Base-by-base conservation (phyloP, 2,797 vertebrate genomes). In the Enteromius unitaeniatus region DNA sequence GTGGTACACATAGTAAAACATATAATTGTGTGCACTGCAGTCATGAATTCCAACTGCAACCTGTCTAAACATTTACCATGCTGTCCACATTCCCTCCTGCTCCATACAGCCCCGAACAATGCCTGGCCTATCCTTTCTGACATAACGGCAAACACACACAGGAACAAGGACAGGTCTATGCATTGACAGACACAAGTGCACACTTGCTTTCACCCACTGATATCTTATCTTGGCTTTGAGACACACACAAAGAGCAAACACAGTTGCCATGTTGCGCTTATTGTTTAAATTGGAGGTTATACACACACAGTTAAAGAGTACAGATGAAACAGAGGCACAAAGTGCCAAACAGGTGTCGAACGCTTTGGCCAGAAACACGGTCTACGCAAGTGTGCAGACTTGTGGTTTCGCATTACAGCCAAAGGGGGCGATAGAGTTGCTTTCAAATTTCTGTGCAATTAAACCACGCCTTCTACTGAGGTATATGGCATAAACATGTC, bases 261-360 rank as follows among this genome's bases (percentile, higher is more conserved):
- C 14, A 60, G 86, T 89, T 88, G 88, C 78, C 65, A 21, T 87
- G 90, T 90, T 86, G 87, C 83, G 62, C 86, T 83, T 85, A 62
- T 87, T 89, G 86, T 83, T 85, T 55, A 86, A 64, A 85, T 84
- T 21, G 77, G 69, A 83, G 17, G 65, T 60, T 45, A 72, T 86
- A 86, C 81, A 88, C 6, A 37, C 37, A 40, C 67, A 84, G 28
- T 83, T 87, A 75, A 88, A 21, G 13, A 79, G 55, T 47, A 28
- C 8, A 37, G 10, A 49, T 69, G 53, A 60, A 79, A 14, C 28
- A n/a, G 26, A 78, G 72, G 37, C n/a, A 17, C 9, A 23, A 11
- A 53, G 10, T 60, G 37, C 58, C 28, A 26, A 74, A 55, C 75
- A 84, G 58, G 49, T 58, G 76, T 49, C 17, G 1, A 31, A 4